Evolutionary conservation across 2,797 vertebrate genomes (phyloP).

Genomic region (Enteromius paludinosus): DNA sequence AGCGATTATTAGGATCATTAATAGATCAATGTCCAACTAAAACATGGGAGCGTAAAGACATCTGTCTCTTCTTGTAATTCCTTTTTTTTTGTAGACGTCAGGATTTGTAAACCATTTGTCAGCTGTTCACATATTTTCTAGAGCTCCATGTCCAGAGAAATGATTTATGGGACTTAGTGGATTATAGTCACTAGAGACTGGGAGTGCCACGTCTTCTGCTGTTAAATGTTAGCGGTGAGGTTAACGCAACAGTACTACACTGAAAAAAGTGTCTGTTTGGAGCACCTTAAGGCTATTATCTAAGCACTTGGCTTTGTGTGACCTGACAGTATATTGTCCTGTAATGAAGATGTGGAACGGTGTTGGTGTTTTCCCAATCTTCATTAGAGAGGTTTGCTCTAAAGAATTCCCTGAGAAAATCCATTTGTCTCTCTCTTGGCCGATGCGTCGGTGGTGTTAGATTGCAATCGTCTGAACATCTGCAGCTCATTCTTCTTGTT

Average conservation of each 20-base stretch:
- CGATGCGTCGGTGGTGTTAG: neutral
- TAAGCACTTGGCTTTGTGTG: slow-evolving; percentile 25
- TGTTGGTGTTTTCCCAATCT: slow-evolving; percentile 37
- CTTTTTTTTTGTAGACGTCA: slow-evolving; percentile 5
- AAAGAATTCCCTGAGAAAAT: slow-evolving; percentile 22
- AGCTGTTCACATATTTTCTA: slow-evolving; percentile 31
- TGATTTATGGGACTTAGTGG: slow-evolving; percentile 16
- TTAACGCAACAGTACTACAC: slow-evolving; percentile 13
- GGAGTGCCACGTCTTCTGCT: slow-evolving; percentile 33
- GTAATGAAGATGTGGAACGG: slow-evolving; percentile 28
- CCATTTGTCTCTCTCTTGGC: slow-evolving; percentile 31
- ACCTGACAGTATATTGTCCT: slow-evolving; percentile 23
- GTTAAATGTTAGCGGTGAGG: slow-evolving; percentile 1
- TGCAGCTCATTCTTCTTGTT: slow-evolving; percentile 18
- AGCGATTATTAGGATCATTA: neutral
- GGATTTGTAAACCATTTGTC: slow-evolving; percentile 29
- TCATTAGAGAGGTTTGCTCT: slow-evolving; percentile 23
- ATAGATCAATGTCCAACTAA: neutral
- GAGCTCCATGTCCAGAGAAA: slow-evolving; percentile 20
- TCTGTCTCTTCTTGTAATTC: slow-evolving; percentile 11
- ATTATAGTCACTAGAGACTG: slow-evolving; percentile 14
- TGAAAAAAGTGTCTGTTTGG: neutral
- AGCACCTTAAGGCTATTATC: slow-evolving; percentile 10
- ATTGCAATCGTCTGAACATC: slow-evolving; percentile 40
- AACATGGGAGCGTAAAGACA: neutral